Conservation (phyloP, 30 jellyfish, hydroid and myxozoan species). For the Aurelia aurita complex sp. Pacific region DNA sequence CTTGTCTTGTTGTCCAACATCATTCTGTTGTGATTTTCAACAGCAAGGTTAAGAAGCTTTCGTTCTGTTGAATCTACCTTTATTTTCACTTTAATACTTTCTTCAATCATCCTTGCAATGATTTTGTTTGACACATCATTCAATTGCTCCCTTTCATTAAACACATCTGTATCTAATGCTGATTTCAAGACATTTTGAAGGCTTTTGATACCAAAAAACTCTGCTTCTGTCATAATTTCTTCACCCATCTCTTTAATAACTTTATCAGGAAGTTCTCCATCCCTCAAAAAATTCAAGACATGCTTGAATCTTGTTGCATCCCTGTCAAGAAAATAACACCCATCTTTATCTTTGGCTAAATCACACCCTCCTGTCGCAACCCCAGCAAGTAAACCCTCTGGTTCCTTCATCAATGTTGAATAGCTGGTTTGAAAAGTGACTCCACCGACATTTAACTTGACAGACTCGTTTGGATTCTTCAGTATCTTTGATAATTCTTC, state of each 20-base stretch:
- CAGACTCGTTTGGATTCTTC: conserved; percentile 1
- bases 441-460: conserved; percentile 45
- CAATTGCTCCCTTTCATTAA: no score
- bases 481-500: not conserved
- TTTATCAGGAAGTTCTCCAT: conserved; percentile 2
- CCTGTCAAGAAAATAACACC: conserved; percentile 36
- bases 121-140: no score
- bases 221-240: conserved; percentile 15
- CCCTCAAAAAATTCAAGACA: conserved; percentile 30
- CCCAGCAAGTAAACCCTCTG: not conserved
- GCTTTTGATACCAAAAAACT: conserved; percentile 1
- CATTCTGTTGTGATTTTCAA: no score
- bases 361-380: conserved; percentile 12
- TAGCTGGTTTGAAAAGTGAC: conserved; percentile 7
- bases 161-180: no score
- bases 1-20: no score
- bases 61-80: no score
- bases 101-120: no score
- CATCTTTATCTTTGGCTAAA: conserved; percentile 11
- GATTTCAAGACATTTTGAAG: not conserved
- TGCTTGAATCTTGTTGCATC: conserved; percentile 23
- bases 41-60: no score
- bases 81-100: no score
- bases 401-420: conserved; percentile 6
- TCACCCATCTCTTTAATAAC: conserved; percentile 17